Evolutionary conservation across 2,113 vertebrate genomes (phyloP), one percentile per base, ranked within the genome.

Genomic region (Acrocephalus arundinaceus): DNA sequence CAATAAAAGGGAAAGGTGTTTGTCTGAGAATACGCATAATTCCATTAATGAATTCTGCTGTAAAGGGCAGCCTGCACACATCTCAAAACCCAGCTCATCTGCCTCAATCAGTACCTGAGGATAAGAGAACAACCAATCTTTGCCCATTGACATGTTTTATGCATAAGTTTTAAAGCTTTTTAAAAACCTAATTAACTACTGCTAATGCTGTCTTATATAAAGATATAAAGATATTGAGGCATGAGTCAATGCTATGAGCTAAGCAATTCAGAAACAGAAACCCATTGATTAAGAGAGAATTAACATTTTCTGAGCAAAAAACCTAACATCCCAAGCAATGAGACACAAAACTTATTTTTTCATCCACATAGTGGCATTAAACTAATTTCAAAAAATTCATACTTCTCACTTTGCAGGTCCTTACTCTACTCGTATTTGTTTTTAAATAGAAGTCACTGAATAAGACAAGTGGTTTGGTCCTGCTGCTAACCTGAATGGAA

Each of bases 1-100:
- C 18, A 95, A 76, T 11, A 48, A 86, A 93, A 95, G 41, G 73
- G 46, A 91, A 80, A 96, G 15, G 23, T 27, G 70, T 65, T 93
- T 87, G 70, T 55, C 79, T 59, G 75, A 84, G 79, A 90, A 71
- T 7, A 45, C 61, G 48, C 41, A 55, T 15, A n/a, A 61, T 39
- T 73, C 71, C 61, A 15, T 61, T 33, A n/a, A 58, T 1, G 3
- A 48, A 20, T 28, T 45, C 71, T 73, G 37, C 66, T 45, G 17
- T 28, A 33, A 87, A 73, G 43, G 30, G 55, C 72, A 96, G 72
- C 54, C 62, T 45, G 37, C 27, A 55, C 33, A 51, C 2, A 0
- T 49, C 63, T 67, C 78, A 48, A 91, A 89, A 82, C 51, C 0
- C 5, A 3, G n/a, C n/a, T 51, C 37, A n/a, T 78, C 51, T 23